Percentiles rank a stretch among this genome's conserved stretches.
Evolutionary conservation across 2,888 invertebrate genomes (phyloP).

Genomic region (Netelia virgata): DNA sequence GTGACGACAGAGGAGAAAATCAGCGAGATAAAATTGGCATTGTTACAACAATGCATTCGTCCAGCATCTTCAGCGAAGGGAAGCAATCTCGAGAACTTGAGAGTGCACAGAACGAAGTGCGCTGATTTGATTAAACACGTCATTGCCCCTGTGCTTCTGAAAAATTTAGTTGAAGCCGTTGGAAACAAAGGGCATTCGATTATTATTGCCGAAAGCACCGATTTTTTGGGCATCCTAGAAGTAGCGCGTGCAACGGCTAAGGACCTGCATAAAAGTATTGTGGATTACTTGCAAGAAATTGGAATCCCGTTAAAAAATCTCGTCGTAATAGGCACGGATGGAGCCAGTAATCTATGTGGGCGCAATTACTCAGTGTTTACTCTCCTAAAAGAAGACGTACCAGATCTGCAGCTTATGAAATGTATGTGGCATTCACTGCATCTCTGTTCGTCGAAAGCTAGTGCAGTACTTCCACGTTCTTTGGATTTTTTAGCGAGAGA

Average conservation of each 20-base stretch:
- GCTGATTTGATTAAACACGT: constrained; percentile 68
- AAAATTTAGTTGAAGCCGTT: constrained; percentile 64
- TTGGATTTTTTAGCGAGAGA: constrained; percentile 72
- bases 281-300: constrained; percentile 36
- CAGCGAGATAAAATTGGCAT: constrained; percentile 65
- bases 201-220: constrained; percentile 71
- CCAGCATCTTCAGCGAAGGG: constrained; percentile 55
- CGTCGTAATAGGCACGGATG: constrained; percentile 72
- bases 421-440: constrained; percentile 73
- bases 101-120: constrained; percentile 70
- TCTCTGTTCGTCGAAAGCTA: constrained; percentile 70
- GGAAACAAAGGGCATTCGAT: constrained; percentile 62
- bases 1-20: constrained; percentile 31
- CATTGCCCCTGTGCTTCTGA: constrained; percentile 62
- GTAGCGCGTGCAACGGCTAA: constrained; percentile 60
- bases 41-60: constrained; percentile 63
- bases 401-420: constrained; percentile 67
- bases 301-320: constrained; percentile 66
- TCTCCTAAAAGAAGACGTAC: constrained; percentile 66
- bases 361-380: constrained; percentile 66
- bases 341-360: constrained; percentile 72
- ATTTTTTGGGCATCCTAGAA: constrained; percentile 69
- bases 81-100: constrained; percentile 48
- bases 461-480: constrained; percentile 64
- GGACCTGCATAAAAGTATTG: constrained; percentile 36